Percentiles rank a stretch among this genome's conserved stretches.
phyloP scores from a whole-genome alignment of 2,797 vertebrate genomes.

The Darevskia mixta region DNA sequence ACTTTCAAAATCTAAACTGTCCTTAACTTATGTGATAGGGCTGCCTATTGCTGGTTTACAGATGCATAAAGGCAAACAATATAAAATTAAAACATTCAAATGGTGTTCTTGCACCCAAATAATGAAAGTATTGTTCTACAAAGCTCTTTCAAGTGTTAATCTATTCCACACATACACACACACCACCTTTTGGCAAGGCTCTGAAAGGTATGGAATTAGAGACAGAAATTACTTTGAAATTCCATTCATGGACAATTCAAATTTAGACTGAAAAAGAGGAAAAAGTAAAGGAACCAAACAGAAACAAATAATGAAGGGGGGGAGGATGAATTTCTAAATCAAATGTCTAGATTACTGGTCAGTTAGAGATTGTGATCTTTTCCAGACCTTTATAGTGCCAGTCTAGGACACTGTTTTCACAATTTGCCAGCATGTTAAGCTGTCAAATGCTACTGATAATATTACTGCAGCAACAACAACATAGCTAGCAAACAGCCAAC shows the following conservation, averaged over 20 bases:
- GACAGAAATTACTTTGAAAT: background rate
- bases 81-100: background rate
- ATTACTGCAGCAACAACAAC: background rate
- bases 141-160: background rate
- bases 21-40: background rate
- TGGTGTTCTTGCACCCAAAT: background rate
- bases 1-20: background rate
- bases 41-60: background rate
- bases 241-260: background rate
- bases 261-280: background rate
- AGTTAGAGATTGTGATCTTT: background rate
- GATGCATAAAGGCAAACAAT: background rate
- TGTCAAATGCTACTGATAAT: accelerated
- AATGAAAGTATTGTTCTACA: background rate
- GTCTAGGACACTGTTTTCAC: accelerated
- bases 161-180: background rate
- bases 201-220: background rate
- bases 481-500: too few relatives aligned
- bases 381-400: background rate
- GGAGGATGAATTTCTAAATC: background rate
- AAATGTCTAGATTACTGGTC: background rate
- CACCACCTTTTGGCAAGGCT: too few relatives aligned
- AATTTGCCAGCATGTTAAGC: background rate
- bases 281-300: background rate
- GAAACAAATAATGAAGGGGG: background rate